These are phyloP conservation scores for Margaritifera margaritifera DNA, from an alignment of 2,888 invertebrate species.

Conservation along the genomic window DNA sequence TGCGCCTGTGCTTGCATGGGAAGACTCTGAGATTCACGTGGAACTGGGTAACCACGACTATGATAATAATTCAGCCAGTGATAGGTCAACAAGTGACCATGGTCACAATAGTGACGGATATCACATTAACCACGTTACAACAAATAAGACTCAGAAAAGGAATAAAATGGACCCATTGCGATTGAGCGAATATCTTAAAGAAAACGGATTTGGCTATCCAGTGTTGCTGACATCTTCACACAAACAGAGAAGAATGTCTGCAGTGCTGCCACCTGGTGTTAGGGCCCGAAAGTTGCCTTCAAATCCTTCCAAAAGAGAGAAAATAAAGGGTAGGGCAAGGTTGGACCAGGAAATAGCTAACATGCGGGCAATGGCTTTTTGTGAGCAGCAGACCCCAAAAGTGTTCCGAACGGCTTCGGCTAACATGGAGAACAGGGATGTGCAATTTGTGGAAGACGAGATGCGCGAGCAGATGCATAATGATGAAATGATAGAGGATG, in stretches of 20 bases:
- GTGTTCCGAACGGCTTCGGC: slow-evolving; percentile 56
- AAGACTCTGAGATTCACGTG: slow-evolving; percentile 7
- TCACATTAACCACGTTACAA: slow-evolving; percentile 23
- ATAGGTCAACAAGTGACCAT: not conserved
- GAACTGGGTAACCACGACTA: slow-evolving; percentile 5
- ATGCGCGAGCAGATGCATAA: slow-evolving; percentile 43
- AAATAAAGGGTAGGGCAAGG: slow-evolving; percentile 56
- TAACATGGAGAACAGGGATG: slow-evolving; percentile 49
- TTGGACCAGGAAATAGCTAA: slow-evolving; percentile 62
- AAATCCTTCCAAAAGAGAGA: slow-evolving; percentile 53
- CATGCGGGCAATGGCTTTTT: slow-evolving; percentile 56
- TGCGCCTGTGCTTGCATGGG: slow-evolving; percentile 28
- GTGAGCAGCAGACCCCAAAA: slow-evolving; percentile 51
- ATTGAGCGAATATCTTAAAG: slow-evolving; percentile 43
- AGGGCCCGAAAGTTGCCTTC: slow-evolving; percentile 41
- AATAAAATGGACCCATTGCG: slow-evolving; percentile 40
- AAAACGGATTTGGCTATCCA: slow-evolving; percentile 43
- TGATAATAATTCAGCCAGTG: slow-evolving; percentile 1
- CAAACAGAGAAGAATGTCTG: slow-evolving; percentile 23
- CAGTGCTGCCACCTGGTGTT: slow-evolving; percentile 33
- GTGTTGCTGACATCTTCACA: slow-evolving; percentile 32
- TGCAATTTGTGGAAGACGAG: slow-evolving; percentile 57
- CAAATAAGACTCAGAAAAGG: slow-evolving; percentile 22
- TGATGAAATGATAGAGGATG: slow-evolving; percentile 31
- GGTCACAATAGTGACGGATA: slow-evolving; percentile 19